phyloP scores from a whole-genome alignment of 2,797 vertebrate genomes.

The Darevskia mixta region DNA sequence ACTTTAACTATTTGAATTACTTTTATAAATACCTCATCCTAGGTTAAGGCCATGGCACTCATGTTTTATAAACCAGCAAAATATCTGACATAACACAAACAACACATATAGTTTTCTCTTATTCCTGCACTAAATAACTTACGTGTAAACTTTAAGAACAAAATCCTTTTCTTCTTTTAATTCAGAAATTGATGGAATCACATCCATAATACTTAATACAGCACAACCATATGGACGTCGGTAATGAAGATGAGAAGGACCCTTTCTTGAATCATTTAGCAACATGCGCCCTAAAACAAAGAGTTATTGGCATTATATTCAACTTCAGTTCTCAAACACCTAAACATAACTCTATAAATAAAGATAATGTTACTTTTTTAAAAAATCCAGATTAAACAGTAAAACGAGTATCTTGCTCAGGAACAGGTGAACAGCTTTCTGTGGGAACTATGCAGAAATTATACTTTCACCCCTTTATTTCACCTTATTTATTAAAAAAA shows the following conservation, averaged over 20 bases:
- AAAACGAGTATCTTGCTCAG: not conserved
- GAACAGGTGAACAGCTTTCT: not conserved
- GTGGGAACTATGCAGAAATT: not conserved
- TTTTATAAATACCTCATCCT: slow-evolving; percentile 18
- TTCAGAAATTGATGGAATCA: slow-evolving; percentile 95
- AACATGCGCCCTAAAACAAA: slow-evolving; percentile 91
- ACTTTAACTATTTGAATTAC: slow-evolving; percentile 7
- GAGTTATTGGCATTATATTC: not conserved
- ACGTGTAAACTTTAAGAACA: slow-evolving; percentile 99
- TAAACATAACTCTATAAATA: fast-evolving
- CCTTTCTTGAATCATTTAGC: slow-evolving; percentile 97
- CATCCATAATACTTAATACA: slow-evolving; percentile 94
- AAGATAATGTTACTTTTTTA: not conserved
- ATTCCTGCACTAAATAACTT: slow-evolving; percentile 75
- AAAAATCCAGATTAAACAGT: not conserved
- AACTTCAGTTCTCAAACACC: not conserved
- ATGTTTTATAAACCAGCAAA: slow-evolving; percentile 25
- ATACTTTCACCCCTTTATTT: not conserved
- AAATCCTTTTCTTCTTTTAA: slow-evolving; percentile 99
- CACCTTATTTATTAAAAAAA: not conserved
- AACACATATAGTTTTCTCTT: not conserved
- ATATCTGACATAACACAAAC: slow-evolving; percentile 6
- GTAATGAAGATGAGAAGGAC: slow-evolving; percentile 93
- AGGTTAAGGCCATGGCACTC: not conserved
- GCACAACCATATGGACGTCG: slow-evolving; percentile 96